Evolutionary conservation across 2,113 vertebrate species (phyloP), one percentile per base, ranked within the genome.

Genomic region (Hippocampus guttulatus): DNA sequence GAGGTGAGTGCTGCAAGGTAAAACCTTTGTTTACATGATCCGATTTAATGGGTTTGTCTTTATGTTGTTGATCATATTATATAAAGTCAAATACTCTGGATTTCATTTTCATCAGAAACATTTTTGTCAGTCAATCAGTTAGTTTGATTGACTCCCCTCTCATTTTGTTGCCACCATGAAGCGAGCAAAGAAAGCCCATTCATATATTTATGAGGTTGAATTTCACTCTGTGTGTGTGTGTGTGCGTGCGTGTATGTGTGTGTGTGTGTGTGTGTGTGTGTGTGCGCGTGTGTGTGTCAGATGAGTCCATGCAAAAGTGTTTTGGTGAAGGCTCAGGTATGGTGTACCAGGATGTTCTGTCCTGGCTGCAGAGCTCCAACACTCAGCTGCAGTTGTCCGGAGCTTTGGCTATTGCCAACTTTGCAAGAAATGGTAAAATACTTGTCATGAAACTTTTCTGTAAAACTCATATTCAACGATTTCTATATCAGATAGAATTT

Each of bases 281-380:
- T 38, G 49, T 63, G 1, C 66, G 2, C 66, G 9, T 54, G 71
- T 84, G 60, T 83, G 14, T 75, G 58, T 68, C 76, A 93, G 91
- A 92, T 78, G 92, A 93, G 57, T 91, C 89, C 1, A 92, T 85
- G 88, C 88, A 92, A 85, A 91, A 91, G 72, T 84, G 89, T 73
- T 93, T 93, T 78, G 87, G 86, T 16, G 88, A 92, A 63, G 90
- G 89, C 9, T 83, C 64, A 8, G 88, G 88, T 2, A 75, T 77
- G 27, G 89, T 90, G 52, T 93, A 92, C 68, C 88, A 89, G 83
- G 91, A 92, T 0, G 81, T 75, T n/a, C 74, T 89, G 43, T 87
- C 75, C 30, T 93, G 88, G 88, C 87, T 92, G 21, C 89, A 88
- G 81, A 89, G 88, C 58, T 77, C 82, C 75, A 90, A 92, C 80